Percentiles rank a stretch among this genome's conserved stretches.
Evolutionary conservation across 2,888 invertebrate species (phyloP).

Genomic region (Amiota communis): DNA sequence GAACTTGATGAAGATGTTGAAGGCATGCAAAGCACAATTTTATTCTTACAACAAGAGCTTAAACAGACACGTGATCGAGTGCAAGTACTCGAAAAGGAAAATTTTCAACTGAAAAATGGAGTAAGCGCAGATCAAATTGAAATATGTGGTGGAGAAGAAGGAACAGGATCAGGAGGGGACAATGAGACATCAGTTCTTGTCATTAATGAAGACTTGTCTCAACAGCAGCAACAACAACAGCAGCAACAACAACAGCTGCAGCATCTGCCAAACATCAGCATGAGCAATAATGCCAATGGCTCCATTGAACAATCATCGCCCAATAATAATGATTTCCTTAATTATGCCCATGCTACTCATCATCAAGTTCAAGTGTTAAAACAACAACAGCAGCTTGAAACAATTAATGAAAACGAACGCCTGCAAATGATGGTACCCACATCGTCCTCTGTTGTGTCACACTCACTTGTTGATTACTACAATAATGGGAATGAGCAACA

Average conservation of each 20-base stretch:
- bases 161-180: constrained; percentile 21
- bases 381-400: constrained; percentile 61
- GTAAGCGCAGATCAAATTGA: constrained; percentile 51
- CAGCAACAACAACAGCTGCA: constrained; percentile 42
- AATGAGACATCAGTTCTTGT: too few relatives aligned
- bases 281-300: too few relatives aligned
- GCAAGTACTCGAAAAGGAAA: constrained; percentile 78
- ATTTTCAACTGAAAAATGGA: constrained; percentile 64
- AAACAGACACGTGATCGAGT: constrained; percentile 85
- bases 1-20: constrained; percentile 98
- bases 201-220: neutral
- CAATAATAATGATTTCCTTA: too few relatives aligned
- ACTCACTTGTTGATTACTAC: constrained; percentile 34
- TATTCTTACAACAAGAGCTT: constrained; percentile 93
- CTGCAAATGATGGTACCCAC: constrained; percentile 43
- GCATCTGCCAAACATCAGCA: neutral
- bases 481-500: constrained; percentile 46
- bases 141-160: too few relatives aligned
- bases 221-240: constrained; percentile 45
- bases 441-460: neutral
- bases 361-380: constrained; percentile 3
- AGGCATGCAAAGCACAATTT: constrained; percentile 98
- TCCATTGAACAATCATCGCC: too few relatives aligned
- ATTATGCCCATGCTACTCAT: too few relatives aligned
- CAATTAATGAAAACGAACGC: constrained; percentile 62